Percentiles rank a stretch among this genome's conserved stretches.
Evolutionary conservation across 23 tunicate genomes (phyloP).

Genomic region (Ascidia mentula): DNA sequence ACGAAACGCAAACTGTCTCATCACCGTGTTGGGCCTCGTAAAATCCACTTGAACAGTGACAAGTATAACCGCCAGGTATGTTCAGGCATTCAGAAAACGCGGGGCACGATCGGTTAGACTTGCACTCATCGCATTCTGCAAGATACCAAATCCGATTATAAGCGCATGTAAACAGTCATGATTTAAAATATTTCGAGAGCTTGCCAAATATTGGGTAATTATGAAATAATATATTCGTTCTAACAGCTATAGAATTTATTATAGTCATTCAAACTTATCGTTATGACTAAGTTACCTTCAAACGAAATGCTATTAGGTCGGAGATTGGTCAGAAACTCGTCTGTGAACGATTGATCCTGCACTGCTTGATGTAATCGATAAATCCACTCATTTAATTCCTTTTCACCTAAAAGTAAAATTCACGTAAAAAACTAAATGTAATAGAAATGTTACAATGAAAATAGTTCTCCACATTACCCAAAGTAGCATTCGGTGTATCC

Average conservation of each 20-base stretch:
- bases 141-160: neutral
- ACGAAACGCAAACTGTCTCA: neutral
- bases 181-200: neutral
- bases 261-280: neutral
- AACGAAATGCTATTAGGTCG: neutral
- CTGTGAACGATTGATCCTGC: neutral
- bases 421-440: neutral
- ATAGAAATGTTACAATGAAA: neutral
- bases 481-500: neutral
- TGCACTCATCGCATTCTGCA: conserved; percentile 73
- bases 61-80: conserved; percentile 63
- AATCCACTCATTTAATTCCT: neutral
- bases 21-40: neutral
- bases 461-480: neutral
- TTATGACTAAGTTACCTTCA: neutral
- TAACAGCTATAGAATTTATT: neutral
- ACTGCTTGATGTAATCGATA: neutral
- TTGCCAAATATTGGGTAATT: too few species aligned
- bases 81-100: conserved; percentile 39
- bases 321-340: neutral
- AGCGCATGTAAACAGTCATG: neutral
- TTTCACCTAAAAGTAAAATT: neutral
- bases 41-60: conserved; percentile 62
- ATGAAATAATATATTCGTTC: neutral
- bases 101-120: conserved; percentile 11